These are phyloP conservation scores for Alviniconcha marisindica DNA, from an alignment of 1,140 invertebrate species.

Conservation along the genomic window DNA sequence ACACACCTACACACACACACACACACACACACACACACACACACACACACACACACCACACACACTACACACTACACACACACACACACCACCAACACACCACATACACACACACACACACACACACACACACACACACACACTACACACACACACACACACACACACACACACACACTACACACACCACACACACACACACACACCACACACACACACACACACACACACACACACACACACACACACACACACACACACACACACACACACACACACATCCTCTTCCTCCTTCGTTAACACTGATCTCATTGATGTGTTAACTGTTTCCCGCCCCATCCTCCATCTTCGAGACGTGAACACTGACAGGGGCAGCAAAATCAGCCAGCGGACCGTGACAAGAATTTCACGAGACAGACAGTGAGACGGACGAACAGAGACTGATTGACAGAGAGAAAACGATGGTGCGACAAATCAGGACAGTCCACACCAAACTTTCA, in stretches of 20 bases:
- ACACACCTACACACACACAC: too few relatives aligned
- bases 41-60: not conserved
- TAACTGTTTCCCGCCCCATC: too few relatives aligned
- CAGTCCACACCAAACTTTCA: too few relatives aligned
- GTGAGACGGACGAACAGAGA: too few relatives aligned
- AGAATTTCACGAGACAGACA: too few relatives aligned
- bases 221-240: conserved; percentile 3
- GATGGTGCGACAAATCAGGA: too few relatives aligned
- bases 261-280: not conserved
- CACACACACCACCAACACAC: too few relatives aligned
- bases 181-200: not conserved
- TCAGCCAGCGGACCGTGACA: too few relatives aligned
- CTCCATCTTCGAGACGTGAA: too few relatives aligned
- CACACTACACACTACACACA: not conserved
- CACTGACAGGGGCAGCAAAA: too few relatives aligned
- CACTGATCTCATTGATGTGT: too few relatives aligned
- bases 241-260: not conserved
- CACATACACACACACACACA: conserved; percentile 12
- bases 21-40: not conserved
- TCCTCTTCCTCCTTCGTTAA: not conserved
- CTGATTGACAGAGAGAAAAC: too few relatives aligned
- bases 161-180: not conserved
- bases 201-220: not conserved
- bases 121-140: conserved; percentile 16
- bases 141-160: not conserved